Base-by-base conservation (phyloP, 2,888 invertebrate species). In the Tetragnatha montana region DNA sequence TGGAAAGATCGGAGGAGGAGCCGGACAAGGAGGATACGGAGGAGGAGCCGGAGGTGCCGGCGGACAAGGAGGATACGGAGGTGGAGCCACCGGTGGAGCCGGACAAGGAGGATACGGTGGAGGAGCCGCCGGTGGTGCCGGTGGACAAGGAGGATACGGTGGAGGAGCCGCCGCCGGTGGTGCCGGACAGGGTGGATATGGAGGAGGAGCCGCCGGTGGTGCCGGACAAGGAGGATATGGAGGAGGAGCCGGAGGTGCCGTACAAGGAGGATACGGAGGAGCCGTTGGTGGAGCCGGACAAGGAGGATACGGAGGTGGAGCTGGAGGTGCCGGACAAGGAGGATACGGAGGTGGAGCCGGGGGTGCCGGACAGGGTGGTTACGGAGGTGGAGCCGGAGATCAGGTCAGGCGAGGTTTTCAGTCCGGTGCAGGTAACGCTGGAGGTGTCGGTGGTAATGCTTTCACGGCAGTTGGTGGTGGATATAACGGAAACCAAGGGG, bases 161-260 rank as follows among this genome's bases (percentile, higher is more conserved):
- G 83, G 79, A 49, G 91, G 91, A 88, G 91, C 69, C 21, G 89
- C 74, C 60, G 91, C 21, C 51, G 91, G 81, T 75, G 89, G 91
- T 70, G 91, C 80, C 68, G 91, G 79, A 47, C 91, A 85, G 78
- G 91, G 85, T 81, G 0, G 95, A 94, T 89, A 89, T 93, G 0
- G 91, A 83, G 91, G 91, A 60, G 91, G 95, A 95, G 1, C 96
- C 95, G 1, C 96, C 95, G 8, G 96, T 96, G n/a, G 96, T 95
- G 0, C 96, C 96, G 92, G 95, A 95, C 0, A 96, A 96, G 92
- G 96, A 96, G 81, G 95, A 95, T 92, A 96, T 96, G 12, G 95
- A 94, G 35, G 93, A 93, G 93, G 92, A 95, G 74, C 90, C 68
- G 88, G 85, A 73, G 90, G 84, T 74, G 92, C 87, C 50, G 86